Evolutionary conservation across 1,140 invertebrate genomes (phyloP).

Genomic region (Bradysia coprophila): DNA sequence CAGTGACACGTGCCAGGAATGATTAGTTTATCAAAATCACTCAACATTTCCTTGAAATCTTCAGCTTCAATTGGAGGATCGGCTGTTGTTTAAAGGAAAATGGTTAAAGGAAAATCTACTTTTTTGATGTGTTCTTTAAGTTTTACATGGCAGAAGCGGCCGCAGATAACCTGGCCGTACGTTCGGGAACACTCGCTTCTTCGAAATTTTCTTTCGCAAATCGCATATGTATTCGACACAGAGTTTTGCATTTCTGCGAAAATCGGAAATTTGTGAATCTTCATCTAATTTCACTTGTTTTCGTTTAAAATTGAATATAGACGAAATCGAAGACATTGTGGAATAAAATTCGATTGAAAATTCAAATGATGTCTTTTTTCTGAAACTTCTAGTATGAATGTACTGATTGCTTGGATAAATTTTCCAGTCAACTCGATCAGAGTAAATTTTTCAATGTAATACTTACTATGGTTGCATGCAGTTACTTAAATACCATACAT

Average conservation of each 20-base stretch:
- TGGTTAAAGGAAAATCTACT: not conserved
- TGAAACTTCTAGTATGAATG: no score
- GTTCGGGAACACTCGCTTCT: not conserved
- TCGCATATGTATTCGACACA: not conserved
- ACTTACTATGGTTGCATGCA: no score
- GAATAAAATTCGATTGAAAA: no score
- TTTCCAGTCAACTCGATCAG: no score
- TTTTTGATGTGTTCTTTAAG: not conserved
- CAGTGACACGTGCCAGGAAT: conserved; percentile 93
- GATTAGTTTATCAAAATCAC: conserved; percentile 75
- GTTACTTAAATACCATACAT: no score
- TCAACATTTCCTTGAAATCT: conserved; percentile 68
- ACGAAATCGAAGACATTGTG: no score
- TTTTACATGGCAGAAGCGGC: not conserved
- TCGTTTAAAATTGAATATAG: no score
- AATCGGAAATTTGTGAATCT: no score
- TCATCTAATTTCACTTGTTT: no score
- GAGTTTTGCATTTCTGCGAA: not conserved
- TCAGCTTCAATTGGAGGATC: conserved; percentile 66
- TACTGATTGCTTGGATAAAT: no score
- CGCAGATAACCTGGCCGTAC: not conserved
- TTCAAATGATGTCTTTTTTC: no score
- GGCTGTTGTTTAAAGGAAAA: conserved; percentile 5
- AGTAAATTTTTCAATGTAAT: no score
- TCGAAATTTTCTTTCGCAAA: not conserved